Evolutionary conservation across 2,888 invertebrate species (phyloP).

Genomic region (Rutpela maculata): DNA sequence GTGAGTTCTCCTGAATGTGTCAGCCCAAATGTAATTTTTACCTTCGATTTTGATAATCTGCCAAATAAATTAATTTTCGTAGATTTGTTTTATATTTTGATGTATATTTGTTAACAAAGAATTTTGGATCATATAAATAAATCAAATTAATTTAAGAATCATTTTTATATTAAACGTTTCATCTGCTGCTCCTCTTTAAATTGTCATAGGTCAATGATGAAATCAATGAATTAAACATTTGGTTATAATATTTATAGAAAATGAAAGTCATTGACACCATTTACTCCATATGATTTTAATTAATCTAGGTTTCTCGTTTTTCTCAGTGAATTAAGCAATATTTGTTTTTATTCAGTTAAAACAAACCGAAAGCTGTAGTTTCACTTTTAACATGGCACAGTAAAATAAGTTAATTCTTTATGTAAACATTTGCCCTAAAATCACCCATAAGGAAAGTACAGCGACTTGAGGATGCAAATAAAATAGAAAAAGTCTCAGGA

Average conservation of each 20-base stretch:
- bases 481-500: too few relatives aligned
- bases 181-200: not conserved
- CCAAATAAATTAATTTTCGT: conserved; percentile 1
- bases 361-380: too few relatives aligned
- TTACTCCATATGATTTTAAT: too few relatives aligned
- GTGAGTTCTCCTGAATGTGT: not conserved
- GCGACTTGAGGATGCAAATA: too few relatives aligned
- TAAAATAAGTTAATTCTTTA: too few relatives aligned
- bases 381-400: too few relatives aligned
- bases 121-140: not conserved
- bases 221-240: not conserved
- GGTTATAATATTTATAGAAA: not conserved
- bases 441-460: too few relatives aligned
- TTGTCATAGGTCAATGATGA: not conserved
- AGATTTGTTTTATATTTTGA: not conserved
- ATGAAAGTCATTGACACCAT: too few relatives aligned
- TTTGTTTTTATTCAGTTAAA: too few relatives aligned
- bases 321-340: too few relatives aligned
- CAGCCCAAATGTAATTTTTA: not conserved
- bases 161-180: not conserved
- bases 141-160: not conserved
- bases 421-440: too few relatives aligned
- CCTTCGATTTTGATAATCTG: not conserved
- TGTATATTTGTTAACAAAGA: not conserved
- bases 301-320: too few relatives aligned